Base-by-base conservation (phyloP, 2,113 vertebrate species). In the Prochilodus magdalenae region DNA sequence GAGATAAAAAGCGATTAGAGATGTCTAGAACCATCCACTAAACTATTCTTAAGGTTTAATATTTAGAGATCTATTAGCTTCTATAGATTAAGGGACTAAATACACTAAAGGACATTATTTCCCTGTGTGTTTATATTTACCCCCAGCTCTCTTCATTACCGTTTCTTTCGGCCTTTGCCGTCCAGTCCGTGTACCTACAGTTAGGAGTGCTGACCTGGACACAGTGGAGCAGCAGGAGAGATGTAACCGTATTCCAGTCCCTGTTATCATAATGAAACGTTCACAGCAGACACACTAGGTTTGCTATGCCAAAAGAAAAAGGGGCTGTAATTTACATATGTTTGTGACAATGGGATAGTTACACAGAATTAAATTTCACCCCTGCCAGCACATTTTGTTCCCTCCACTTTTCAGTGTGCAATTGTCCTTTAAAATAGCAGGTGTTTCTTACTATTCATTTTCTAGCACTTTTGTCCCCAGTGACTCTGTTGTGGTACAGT, bases 321-420 rank as follows among this genome's bases (percentile, higher is more conserved):
- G 44, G 11, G 36, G 13, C 66, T 44, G 66, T 33, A 36, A 67
- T 67, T 67, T 67, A 22, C 65, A 67, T 67, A 67, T 36, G 65
- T n/a, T 67, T 36, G 29, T 67, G 20, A 70, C 20, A n/a, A 44
- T 44, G 57, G 57, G n/a, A 60, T 60, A 22, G n/a, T 60, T 60
- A 24, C n/a, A 26, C n/a, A 14, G 22, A 44, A 44, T 40, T 40
- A 44, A 40, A 70, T 40, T 24, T 24, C 66, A 44, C 22, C 22
- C 65, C 33, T 20, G 14, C 36, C 33, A n/a, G 33, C 13, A 30
- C 29, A 18, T 65, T 30, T 18, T 30, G 12, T 13, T 44, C 33
- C 4, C 66, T 70, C 36, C 3, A 18, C 65, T 22, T 70, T 70
- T 36, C 33, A 44, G 66, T 13, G 22, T 70, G 33, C 20, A 24